Conservation (phyloP, 2,797 vertebrate genomes). For the Acipenser transmontanus region DNA sequence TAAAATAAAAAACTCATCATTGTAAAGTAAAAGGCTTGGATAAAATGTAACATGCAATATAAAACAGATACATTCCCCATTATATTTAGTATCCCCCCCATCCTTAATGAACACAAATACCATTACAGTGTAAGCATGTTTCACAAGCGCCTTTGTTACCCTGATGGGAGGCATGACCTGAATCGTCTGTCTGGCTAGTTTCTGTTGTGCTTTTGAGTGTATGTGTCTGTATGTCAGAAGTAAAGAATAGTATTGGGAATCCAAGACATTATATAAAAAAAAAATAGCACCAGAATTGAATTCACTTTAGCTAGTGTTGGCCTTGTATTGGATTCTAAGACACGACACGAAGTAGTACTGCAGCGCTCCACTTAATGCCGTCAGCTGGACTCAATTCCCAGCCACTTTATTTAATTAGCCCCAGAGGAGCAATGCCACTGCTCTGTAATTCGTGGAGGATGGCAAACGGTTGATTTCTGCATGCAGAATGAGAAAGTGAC, state of each 20-base stretch:
- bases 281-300: no score
- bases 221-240: background rate
- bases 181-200: background rate
- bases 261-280: background rate
- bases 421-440: background rate
- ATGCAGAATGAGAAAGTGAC: constrained; percentile 1
- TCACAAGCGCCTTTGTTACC: background rate
- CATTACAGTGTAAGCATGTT: background rate
- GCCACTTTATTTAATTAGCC: constrained; percentile 1
- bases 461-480: background rate
- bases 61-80: no score
- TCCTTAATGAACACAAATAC: background rate
- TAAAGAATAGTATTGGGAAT: background rate
- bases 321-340: no score
- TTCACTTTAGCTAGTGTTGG: no score
- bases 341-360: no score
- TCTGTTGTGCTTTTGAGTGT: background rate
- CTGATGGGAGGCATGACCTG: background rate
- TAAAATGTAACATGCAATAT: no score
- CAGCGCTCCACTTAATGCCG: background rate
- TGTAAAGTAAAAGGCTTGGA: no score
- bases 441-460: background rate
- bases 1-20: no score
- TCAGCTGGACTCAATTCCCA: constrained; percentile 2
- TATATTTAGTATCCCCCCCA: no score